Evolutionary conservation across 2,888 invertebrate genomes (phyloP).

Genomic region (Altica lythri): DNA sequence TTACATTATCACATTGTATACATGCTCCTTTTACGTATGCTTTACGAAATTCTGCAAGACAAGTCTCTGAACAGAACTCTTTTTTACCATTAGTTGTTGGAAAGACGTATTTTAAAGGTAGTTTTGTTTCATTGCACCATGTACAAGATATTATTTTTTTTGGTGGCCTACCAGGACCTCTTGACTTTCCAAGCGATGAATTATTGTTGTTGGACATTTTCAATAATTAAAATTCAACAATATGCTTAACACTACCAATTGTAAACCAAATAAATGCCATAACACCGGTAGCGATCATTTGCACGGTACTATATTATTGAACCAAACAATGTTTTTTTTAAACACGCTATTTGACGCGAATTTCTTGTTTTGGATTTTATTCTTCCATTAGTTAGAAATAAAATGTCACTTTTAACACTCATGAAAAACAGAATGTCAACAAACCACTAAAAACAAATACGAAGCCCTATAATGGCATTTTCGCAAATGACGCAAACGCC

Average conservation of each 20-base stretch:
- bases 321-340: too few relatives aligned
- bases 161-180: constrained; percentile 79
- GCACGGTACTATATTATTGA: constrained; percentile 10
- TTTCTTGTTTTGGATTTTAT: too few relatives aligned
- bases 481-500: constrained; percentile 23
- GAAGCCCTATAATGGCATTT: constrained; percentile 21
- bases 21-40: constrained; percentile 85
- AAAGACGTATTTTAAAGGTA: constrained; percentile 81
- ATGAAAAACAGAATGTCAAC: constrained; percentile 39
- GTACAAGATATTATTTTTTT: constrained; percentile 76
- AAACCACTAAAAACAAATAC: constrained; percentile 36
- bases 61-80: constrained; percentile 90
- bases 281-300: constrained; percentile 17
- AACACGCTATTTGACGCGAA: too few relatives aligned
- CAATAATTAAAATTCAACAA: constrained; percentile 14
- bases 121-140: constrained; percentile 85
- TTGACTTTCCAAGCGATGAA: constrained; percentile 59
- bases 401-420: constrained; percentile 29
- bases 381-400: too few relatives aligned
- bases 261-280: constrained; percentile 16
- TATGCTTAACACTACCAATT: constrained; percentile 19
- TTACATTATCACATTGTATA: constrained; percentile 85
- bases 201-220: constrained; percentile 50
- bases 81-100: constrained; percentile 89
- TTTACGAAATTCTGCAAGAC: constrained; percentile 85